Evolutionary conservation across 1,140 invertebrate genomes (phyloP).

Genomic region (Cotesia typhae): DNA sequence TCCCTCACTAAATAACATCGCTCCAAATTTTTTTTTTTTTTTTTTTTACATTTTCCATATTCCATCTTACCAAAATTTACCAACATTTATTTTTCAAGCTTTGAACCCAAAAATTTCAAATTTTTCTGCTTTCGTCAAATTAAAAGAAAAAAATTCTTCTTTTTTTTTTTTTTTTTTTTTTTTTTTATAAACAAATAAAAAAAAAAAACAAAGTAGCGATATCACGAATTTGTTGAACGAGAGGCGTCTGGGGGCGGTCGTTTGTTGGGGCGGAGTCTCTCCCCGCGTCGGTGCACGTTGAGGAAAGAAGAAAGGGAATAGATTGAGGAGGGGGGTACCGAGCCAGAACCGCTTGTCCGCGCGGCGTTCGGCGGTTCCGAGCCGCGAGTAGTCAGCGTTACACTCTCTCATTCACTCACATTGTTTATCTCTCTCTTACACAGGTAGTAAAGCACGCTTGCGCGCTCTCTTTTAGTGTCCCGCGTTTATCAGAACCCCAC

Average conservation of each 20-base stretch:
- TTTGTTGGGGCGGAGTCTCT: slow-evolving; percentile 38
- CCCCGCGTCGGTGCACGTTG: slow-evolving; percentile 19
- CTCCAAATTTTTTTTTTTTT: too few relatives aligned
- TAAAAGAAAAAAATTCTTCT: not conserved
- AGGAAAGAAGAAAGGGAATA: slow-evolving; percentile 13
- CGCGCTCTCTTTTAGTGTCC: slow-evolving; percentile 37
- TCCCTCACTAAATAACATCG: slow-evolving; percentile 56
- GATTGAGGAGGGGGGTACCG: slow-evolving; percentile 22
- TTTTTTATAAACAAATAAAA: not conserved
- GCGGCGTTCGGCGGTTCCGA: not conserved
- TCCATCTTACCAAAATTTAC: too few relatives aligned
- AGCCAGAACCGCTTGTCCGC: not conserved
- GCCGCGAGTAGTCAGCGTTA: slow-evolving; percentile 3
- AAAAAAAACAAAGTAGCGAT: not conserved
- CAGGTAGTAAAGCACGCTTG: not conserved
- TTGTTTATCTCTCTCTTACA: not conserved
- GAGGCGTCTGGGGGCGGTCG: slow-evolving; percentile 41
- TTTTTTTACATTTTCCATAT: too few relatives aligned
- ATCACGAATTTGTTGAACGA: slow-evolving; percentile 18
- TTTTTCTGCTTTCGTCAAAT: too few relatives aligned
- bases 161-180: slow-evolving; percentile 21
- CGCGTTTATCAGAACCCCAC: slow-evolving; percentile 38
- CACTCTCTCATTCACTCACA: slow-evolving; percentile 13
- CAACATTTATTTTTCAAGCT: too few relatives aligned
- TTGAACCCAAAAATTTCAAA: too few relatives aligned